Conservation (phyloP, 2,797 vertebrate species). For the Hirundo rustica region DNA sequence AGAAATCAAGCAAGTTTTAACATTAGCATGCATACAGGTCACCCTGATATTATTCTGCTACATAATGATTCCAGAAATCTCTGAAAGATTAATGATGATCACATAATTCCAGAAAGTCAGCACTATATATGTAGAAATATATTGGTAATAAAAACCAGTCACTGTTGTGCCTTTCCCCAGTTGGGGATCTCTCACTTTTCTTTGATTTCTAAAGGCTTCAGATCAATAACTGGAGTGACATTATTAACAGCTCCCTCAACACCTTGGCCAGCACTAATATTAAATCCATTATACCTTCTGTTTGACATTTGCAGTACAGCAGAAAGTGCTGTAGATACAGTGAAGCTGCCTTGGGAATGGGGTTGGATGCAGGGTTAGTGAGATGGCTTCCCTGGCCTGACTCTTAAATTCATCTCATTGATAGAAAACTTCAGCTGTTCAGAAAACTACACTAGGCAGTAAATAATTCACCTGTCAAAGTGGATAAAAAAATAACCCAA, state of each 20-base stretch:
- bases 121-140: constrained; percentile 77
- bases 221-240: constrained; percentile 82
- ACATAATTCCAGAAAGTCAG: constrained; percentile 74
- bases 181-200: constrained; percentile 78
- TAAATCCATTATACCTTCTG: constrained; percentile 80
- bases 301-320: constrained; percentile 80
- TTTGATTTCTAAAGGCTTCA: constrained; percentile 79
- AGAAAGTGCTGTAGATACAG: constrained; percentile 79
- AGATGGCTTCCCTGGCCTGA: constrained; percentile 71
- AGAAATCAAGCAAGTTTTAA: constrained; percentile 9
- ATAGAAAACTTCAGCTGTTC: constrained; percentile 69
- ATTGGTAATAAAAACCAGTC: constrained; percentile 77
- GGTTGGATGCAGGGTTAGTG: constrained; percentile 71
- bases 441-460: constrained; percentile 38
- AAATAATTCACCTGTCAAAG: constrained; percentile 65
- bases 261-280: constrained; percentile 80
- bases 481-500: background rate
- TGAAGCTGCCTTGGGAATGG: constrained; percentile 75
- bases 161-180: constrained; percentile 75
- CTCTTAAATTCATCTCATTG: constrained; percentile 74
- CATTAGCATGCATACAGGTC: constrained; percentile 50
- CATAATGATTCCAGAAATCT: constrained; percentile 71
- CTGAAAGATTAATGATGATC: constrained; percentile 73
- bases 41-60: constrained; percentile 63
- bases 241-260: constrained; percentile 85